Evolutionary conservation across 2,797 vertebrate genomes (phyloP).

Genomic region (Fratercula arctica): DNA sequence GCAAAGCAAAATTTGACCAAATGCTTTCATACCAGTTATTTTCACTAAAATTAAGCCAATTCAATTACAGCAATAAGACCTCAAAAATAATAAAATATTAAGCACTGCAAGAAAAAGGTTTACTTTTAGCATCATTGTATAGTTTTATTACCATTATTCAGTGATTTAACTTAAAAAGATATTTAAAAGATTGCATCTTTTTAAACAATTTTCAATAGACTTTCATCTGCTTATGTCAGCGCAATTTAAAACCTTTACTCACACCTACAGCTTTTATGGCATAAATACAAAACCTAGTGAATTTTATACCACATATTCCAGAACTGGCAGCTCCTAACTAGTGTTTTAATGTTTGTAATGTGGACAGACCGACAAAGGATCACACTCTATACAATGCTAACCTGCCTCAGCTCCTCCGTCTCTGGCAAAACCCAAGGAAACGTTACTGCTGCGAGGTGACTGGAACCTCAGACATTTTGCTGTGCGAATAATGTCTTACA

Average conservation of each 20-base stretch:
- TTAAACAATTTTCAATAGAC: not conserved
- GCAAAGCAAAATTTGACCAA: not conserved
- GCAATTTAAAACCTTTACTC: not conserved
- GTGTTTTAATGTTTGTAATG: not conserved
- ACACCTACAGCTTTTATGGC: not conserved
- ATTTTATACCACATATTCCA: not conserved
- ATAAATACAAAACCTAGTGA: not conserved
- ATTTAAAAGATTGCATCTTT: not conserved
- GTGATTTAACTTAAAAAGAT: not conserved
- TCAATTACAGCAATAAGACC: not conserved
- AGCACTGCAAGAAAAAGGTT: not conserved
- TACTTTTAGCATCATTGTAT: not conserved
- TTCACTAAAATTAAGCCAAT: not conserved
- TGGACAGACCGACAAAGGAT: not conserved
- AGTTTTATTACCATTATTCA: not conserved
- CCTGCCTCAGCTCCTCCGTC: not conserved
- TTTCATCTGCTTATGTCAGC: not conserved
- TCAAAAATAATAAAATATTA: not conserved
- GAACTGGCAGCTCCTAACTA: not conserved
- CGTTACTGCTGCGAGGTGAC: fast-evolving
- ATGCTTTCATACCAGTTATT: not conserved
- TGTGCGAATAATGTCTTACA: not conserved
- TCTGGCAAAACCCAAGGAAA: not conserved
- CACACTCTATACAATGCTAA: not conserved
- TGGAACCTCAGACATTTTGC: not conserved